Conservation (phyloP, 2,888 invertebrate genomes). For the Caenorhabditis virilis region DNA sequence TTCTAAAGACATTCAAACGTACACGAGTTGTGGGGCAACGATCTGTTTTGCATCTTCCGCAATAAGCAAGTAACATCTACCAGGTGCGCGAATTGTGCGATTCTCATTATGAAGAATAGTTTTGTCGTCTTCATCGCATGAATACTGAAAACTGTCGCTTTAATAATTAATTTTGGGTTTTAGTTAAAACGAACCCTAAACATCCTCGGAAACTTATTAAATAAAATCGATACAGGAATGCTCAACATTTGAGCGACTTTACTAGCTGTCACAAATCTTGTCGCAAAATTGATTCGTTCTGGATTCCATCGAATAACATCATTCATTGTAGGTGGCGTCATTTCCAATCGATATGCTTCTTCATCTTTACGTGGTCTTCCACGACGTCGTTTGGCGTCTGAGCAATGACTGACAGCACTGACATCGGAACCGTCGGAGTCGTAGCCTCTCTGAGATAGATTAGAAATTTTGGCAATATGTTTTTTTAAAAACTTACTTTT, state of each 20-base stretch:
- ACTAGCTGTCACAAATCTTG: constrained; percentile 55
- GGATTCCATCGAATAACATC: constrained; percentile 64
- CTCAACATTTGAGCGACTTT: constrained; percentile 45
- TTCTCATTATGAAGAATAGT: constrained; percentile 54
- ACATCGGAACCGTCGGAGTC: constrained; percentile 46
- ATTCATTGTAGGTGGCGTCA: constrained; percentile 49
- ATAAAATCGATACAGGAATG: constrained; percentile 48
- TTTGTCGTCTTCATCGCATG: constrained; percentile 66
- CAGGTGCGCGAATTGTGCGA: constrained; percentile 34
- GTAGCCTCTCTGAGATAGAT: constrained; percentile 29
- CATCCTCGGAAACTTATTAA: constrained; percentile 56
- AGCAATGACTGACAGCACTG: constrained; percentile 27
- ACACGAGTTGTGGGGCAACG: constrained; percentile 14
- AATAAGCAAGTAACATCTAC: constrained; percentile 44
- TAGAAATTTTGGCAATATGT: not conserved
- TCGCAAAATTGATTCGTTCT: constrained; percentile 47
- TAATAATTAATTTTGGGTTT: too few species aligned
- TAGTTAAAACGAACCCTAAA: constrained; percentile 50
- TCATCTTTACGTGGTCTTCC: constrained; percentile 45
- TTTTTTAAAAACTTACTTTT: constrained; percentile 11
- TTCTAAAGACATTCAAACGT: too few species aligned
- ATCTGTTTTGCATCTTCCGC: constrained; percentile 46
- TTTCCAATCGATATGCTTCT: constrained; percentile 55
- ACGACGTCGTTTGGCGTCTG: constrained; percentile 37
- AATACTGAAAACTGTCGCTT: constrained; percentile 47